These are phyloP conservation scores for Donacobius atricapilla DNA, from an alignment of 2,113 vertebrate species.

Conservation along the genomic window DNA sequence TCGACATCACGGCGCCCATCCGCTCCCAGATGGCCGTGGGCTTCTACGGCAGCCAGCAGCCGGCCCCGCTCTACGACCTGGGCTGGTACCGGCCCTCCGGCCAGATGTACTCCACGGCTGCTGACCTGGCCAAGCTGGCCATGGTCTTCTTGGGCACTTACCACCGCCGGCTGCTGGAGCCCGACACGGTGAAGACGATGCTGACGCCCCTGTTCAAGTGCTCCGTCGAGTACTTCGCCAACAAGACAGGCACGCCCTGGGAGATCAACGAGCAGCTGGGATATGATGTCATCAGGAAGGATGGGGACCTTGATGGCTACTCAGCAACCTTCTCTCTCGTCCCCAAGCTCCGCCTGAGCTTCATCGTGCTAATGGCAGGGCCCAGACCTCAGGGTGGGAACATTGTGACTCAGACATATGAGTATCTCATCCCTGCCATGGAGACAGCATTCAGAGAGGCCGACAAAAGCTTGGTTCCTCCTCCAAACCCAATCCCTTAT, in stretches of 20 bases:
- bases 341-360: slow-evolving; percentile 82
- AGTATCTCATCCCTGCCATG: slow-evolving; percentile 82
- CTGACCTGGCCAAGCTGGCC: slow-evolving; percentile 87
- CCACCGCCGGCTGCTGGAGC: slow-evolving; percentile 70
- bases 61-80: slow-evolving; percentile 84
- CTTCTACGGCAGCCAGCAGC: slow-evolving; percentile 79
- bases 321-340: slow-evolving; percentile 86
- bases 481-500: slow-evolving; percentile 80
- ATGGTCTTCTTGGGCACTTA: slow-evolving; percentile 80
- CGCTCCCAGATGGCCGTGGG: slow-evolving; percentile 81
- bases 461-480: slow-evolving; percentile 67
- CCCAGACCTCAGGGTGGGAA: slow-evolving; percentile 78
- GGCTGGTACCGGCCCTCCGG: slow-evolving; percentile 92
- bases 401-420: slow-evolving; percentile 74
- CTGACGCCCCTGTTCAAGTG: slow-evolving; percentile 82
- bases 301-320: slow-evolving; percentile 88
- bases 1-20: slow-evolving; percentile 74
- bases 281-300: slow-evolving; percentile 86
- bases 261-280: slow-evolving; percentile 84
- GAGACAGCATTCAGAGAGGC: slow-evolving; percentile 81
- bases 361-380: slow-evolving; percentile 87
- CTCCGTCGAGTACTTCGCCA: slow-evolving; percentile 83
- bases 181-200: slow-evolving; percentile 84
- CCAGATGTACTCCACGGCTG: slow-evolving; percentile 90
- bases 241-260: slow-evolving; percentile 88